Conservation (phyloP, 2,888 invertebrate genomes). For the Sarcophaga caerulescens region DNA sequence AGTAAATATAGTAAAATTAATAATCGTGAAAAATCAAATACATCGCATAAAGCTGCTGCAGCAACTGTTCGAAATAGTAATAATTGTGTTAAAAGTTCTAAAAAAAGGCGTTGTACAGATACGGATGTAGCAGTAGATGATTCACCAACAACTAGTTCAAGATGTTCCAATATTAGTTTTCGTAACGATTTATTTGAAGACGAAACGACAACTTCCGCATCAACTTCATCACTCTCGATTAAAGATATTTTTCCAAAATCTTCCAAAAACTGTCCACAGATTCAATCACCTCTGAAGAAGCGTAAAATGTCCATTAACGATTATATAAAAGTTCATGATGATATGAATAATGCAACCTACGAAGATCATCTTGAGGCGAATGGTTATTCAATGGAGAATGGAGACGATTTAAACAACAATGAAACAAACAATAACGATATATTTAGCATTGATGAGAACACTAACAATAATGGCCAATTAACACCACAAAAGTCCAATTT, state of each 20-base stretch:
- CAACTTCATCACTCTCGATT: constrained; percentile 36
- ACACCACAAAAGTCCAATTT: constrained; percentile 54
- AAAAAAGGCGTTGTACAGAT: constrained; percentile 68
- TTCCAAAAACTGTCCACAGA: constrained; percentile 53
- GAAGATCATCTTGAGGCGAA: constrained; percentile 7
- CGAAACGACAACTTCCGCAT: constrained; percentile 34
- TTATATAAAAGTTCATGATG: constrained; percentile 59
- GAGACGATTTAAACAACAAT: constrained; percentile 69
- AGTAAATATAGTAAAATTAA: constrained; percentile 66
- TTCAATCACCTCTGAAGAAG: constrained; percentile 66
- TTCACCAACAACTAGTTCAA: constrained; percentile 75
- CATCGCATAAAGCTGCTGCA: constrained; percentile 4
- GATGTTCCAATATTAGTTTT: constrained; percentile 73
- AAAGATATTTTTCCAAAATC: constrained; percentile 22
- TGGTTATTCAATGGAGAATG: not conserved
- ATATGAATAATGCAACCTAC: constrained; percentile 31
- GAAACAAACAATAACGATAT: constrained; percentile 68
- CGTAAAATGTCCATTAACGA: constrained; percentile 64
- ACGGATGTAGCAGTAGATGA: constrained; percentile 70
- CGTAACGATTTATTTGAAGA: constrained; percentile 71
- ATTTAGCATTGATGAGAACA: constrained; percentile 25
- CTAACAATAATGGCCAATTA: constrained; percentile 60
- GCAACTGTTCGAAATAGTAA: not conserved
- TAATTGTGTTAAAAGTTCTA: constrained; percentile 57
- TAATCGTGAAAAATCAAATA: constrained; percentile 32